These are phyloP conservation scores for Troides helena DNA, from an alignment of 2,888 invertebrate genomes.

Conservation along the genomic window DNA sequence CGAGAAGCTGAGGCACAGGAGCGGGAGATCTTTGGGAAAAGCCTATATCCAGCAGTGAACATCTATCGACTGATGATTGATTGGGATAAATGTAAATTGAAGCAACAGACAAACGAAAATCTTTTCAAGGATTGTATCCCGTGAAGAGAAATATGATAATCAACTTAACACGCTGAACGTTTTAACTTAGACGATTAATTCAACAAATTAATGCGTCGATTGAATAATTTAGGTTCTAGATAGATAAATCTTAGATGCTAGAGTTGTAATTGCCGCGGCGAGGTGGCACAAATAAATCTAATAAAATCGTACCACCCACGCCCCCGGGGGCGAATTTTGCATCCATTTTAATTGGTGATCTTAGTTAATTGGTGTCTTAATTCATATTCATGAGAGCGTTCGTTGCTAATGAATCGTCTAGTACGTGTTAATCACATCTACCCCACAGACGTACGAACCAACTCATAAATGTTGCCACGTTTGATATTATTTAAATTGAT, in stretches of 20 bases:
- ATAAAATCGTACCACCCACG: conserved; percentile 28
- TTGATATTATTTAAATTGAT: conserved; percentile 9
- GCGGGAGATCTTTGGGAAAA: too few species aligned
- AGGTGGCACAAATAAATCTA: conserved; percentile 25
- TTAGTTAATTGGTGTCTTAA: conserved; percentile 16
- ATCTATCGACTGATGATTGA: too few species aligned
- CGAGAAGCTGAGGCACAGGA: too few species aligned
- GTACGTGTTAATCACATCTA: conserved; percentile 36
- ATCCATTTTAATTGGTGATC: conserved; percentile 36
- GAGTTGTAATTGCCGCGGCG: conserved; percentile 22
- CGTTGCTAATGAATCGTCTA: conserved; percentile 36
- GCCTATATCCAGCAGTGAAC: too few species aligned
- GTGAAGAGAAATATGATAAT: too few species aligned
- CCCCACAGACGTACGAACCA: conserved; percentile 16
- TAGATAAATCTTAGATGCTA: conserved; percentile 17
- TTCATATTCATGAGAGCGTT: conserved; percentile 38
- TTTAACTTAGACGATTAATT: conserved; percentile 10
- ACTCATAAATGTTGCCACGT: conserved; percentile 14
- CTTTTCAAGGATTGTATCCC: too few species aligned
- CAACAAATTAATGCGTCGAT: conserved; percentile 12
- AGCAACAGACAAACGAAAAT: too few species aligned
- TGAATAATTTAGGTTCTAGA: not conserved
- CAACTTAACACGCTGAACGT: not conserved
- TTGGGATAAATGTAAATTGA: too few species aligned
- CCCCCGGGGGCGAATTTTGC: conserved; percentile 33